A percentile compares a stretch with the other conserved stretches of the same genome.
These are phyloP conservation scores for Papilio xuthus DNA, from an alignment of 1,140 invertebrate species.

Conservation along the genomic window DNA sequence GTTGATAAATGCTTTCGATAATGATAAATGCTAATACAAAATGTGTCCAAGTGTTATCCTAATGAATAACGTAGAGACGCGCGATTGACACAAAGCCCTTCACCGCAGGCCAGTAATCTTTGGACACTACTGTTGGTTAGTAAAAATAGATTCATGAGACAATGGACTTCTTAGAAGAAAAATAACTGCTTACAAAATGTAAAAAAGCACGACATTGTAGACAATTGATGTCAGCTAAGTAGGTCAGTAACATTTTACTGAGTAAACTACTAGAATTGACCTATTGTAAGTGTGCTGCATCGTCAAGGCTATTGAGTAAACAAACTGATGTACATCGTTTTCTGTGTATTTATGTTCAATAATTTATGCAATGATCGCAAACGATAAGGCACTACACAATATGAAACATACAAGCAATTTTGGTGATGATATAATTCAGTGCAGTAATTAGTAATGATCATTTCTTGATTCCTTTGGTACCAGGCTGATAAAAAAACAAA, in stretches of 20 bases:
- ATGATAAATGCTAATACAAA: too few relatives aligned
- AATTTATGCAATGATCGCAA: background rate
- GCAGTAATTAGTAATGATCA: too few relatives aligned
- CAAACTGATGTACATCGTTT: background rate
- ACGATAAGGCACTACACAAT: background rate
- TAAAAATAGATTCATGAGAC: background rate
- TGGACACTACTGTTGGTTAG: background rate
- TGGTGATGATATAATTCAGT: background rate
- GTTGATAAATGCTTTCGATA: too few relatives aligned
- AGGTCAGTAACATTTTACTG: slow-evolving; percentile 9
- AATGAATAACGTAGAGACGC: too few relatives aligned
- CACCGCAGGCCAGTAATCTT: background rate
- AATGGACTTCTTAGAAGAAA: slow-evolving; percentile 1
- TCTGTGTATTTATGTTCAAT: background rate
- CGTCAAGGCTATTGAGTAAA: slow-evolving; percentile 5
- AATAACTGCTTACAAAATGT: slow-evolving; percentile 9
- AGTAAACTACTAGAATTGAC: slow-evolving; percentile 13
- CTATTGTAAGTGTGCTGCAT: slow-evolving; percentile 8
- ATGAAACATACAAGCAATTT: background rate
- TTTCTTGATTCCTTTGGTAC: too few relatives aligned
- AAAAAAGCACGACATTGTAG: slow-evolving; percentile 17
- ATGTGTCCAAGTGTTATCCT: too few relatives aligned
- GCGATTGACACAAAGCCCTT: background rate
- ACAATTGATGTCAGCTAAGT: slow-evolving; percentile 20
- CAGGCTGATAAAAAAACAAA: too few relatives aligned